phyloP scores from a whole-genome alignment of 2,888 invertebrate genomes.

The Megaustenia siamemsis region DNA sequence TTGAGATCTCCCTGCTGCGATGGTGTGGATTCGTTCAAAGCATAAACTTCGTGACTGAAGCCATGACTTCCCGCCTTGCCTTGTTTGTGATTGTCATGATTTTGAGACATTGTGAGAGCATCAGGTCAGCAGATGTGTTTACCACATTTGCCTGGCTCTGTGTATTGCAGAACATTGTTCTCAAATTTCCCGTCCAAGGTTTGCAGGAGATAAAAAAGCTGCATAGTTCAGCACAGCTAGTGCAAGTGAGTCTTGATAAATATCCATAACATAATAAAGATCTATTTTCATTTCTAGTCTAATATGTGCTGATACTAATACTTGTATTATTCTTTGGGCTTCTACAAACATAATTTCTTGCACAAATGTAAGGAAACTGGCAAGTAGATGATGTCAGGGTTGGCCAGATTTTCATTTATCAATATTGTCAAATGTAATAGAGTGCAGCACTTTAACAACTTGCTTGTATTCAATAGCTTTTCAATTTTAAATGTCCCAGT shows the following conservation, averaged over 20 bases:
- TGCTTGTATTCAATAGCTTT: not conserved
- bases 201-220: slow-evolving; percentile 24
- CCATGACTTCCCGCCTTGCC: slow-evolving; percentile 35
- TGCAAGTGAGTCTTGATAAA: slow-evolving; percentile 47
- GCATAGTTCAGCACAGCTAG: slow-evolving; percentile 33
- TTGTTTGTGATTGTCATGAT: slow-evolving; percentile 38
- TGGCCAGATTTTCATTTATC: too few species aligned
- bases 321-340: not conserved
- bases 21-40: slow-evolving; percentile 34
- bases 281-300: not conserved
- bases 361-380: not conserved
- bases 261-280: not conserved
- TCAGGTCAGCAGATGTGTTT: slow-evolving; percentile 21
- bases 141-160: slow-evolving; percentile 42
- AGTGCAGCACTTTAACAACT: not conserved
- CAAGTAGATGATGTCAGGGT: too few species aligned
- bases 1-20: slow-evolving; percentile 30
- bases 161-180: slow-evolving; percentile 32
- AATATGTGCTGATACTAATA: slow-evolving; percentile 15
- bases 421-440: too few species aligned
- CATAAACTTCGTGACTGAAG: slow-evolving; percentile 24
- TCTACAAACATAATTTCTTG: not conserved
- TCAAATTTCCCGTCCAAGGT: slow-evolving; percentile 36
- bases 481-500: not conserved
- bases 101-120: slow-evolving; percentile 13